A percentile compares a stretch with the other conserved stretches of the same genome.
These are phyloP conservation scores for Peucedramus taeniatus DNA, from an alignment of 2,113 vertebrate species.

Conservation along the genomic window DNA sequence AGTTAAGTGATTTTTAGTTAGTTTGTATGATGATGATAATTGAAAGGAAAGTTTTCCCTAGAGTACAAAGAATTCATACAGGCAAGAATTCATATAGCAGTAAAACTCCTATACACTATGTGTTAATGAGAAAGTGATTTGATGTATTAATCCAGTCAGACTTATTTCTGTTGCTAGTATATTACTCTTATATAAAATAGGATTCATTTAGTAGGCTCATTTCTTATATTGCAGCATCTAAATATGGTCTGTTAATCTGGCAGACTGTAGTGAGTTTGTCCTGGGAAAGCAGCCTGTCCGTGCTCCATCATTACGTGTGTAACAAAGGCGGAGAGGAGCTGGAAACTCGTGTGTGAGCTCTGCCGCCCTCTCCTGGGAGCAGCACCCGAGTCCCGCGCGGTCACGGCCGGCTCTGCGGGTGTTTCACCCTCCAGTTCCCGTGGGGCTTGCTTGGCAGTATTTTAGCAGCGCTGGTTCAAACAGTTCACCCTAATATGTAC, in stretches of 20 bases:
- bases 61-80: too few species aligned
- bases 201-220: not conserved
- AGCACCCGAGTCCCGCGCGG: not conserved
- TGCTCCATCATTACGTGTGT: not conserved
- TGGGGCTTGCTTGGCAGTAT: not conserved
- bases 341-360: not conserved
- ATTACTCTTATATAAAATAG: not conserved
- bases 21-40: not conserved
- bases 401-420: fast-evolving
- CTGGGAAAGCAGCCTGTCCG: not conserved
- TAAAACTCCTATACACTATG: not conserved
- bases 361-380: slow-evolving; percentile 53
- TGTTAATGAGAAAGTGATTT: not conserved
- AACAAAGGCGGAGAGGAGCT: not conserved
- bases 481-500: not conserved
- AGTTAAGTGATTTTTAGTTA: not conserved
- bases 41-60: not conserved
- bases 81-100: not conserved
- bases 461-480: not conserved
- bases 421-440: fast-evolving
- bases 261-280: not conserved
- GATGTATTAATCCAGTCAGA: not conserved
- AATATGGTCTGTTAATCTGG: not conserved
- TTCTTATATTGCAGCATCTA: not conserved
- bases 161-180: not conserved